Evolutionary conservation across 2,797 vertebrate species (phyloP).

Genomic region (Dallia pectoralis): DNA sequence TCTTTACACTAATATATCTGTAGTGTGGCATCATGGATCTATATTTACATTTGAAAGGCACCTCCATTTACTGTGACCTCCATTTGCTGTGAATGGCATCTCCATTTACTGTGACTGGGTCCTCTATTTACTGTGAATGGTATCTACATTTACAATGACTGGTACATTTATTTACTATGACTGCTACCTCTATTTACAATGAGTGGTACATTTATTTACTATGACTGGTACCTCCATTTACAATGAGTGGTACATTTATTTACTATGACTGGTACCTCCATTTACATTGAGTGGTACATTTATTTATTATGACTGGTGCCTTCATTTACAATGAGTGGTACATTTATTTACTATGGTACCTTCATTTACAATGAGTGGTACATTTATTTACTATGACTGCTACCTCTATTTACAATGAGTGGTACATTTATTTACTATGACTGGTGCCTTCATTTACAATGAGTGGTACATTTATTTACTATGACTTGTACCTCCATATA

Average conservation of each 20-base stretch:
- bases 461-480: background rate
- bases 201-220: background rate
- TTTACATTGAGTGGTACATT: background rate
- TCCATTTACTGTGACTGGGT: no score
- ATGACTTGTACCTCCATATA: background rate
- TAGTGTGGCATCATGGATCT: conserved; percentile 2
- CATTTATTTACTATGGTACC: no score
- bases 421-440: background rate
- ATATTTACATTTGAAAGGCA: background rate
- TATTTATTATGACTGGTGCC: background rate
- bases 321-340: background rate
- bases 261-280: no score
- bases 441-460: background rate
- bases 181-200: background rate
- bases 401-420: background rate
- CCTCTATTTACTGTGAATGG: background rate
- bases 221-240: background rate
- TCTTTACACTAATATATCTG: conserved; percentile 72
- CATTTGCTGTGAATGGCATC: background rate
- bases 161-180: no score
- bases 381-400: background rate
- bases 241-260: background rate
- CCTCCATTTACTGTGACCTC: background rate
- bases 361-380: no score
- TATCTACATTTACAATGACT: background rate